phyloP scores from a whole-genome alignment of 1,140 invertebrate species.

The Lepidurus apus region DNA sequence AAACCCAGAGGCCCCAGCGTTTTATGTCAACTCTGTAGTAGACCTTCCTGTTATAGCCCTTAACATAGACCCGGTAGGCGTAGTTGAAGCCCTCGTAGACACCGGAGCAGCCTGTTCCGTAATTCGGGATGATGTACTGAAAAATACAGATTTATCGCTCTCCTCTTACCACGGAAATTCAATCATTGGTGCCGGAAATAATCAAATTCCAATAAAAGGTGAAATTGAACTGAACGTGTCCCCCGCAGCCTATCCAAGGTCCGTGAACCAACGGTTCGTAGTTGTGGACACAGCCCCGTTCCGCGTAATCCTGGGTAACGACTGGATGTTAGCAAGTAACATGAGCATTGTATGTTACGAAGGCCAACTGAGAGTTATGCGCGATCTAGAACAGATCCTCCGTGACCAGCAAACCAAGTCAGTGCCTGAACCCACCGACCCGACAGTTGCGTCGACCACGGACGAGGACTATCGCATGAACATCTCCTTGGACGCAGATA shows the following conservation, averaged over 20 bases:
- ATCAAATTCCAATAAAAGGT: too few species aligned
- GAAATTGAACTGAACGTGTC: too few species aligned
- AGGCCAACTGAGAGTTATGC: constrained; percentile 44
- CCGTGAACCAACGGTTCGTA: not conserved
- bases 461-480: not conserved
- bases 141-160: not conserved
- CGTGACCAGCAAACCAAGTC: constrained; percentile 39
- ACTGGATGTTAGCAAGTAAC: constrained; percentile 7
- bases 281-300: not conserved
- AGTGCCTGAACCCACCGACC: not conserved
- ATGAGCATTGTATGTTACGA: not conserved
- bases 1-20: not conserved
- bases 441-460: not conserved
- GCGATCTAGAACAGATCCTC: constrained; percentile 43
- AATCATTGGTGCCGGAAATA: not conserved
- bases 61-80: not conserved
- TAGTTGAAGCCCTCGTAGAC: not conserved
- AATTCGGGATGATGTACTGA: constrained; percentile 19
- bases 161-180: not conserved
- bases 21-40: not conserved
- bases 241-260: too few species aligned
- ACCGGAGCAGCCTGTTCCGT: constrained; percentile 1
- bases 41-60: not conserved
- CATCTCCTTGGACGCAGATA: not conserved
- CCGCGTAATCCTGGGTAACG: constrained; percentile 9